A percentile compares a stretch with the other conserved stretches of the same genome.
Evolutionary conservation across 2,113 vertebrate genomes (phyloP).

Genomic region (Lamprotornis superbus): DNA sequence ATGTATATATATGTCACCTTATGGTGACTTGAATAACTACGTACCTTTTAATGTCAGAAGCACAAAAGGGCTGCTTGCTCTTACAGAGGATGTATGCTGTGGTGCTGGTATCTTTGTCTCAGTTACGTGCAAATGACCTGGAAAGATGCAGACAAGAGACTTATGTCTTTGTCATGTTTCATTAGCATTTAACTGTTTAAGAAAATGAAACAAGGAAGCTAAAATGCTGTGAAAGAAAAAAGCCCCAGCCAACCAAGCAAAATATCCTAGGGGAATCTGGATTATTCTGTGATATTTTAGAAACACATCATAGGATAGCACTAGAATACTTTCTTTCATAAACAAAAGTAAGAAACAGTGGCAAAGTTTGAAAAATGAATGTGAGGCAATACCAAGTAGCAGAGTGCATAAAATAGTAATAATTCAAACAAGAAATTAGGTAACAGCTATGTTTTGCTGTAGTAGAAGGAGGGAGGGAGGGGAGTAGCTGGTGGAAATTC

Average conservation of each 20-base stretch:
- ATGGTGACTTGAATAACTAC: background rate
- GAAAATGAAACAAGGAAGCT: background rate
- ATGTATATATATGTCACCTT: background rate
- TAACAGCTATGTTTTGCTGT: background rate
- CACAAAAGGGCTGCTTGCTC: background rate
- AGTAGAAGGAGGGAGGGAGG: background rate
- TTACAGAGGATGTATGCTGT: background rate
- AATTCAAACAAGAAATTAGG: background rate
- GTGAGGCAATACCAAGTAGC: background rate
- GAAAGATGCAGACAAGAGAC: background rate
- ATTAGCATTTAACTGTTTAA: background rate
- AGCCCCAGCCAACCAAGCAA: background rate
- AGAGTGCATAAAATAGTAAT: background rate
- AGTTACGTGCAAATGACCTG: background rate
- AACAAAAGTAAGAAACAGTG: background rate
- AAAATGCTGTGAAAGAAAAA: background rate
- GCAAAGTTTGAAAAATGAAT: background rate
- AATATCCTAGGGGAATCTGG: background rate
- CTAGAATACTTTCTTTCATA: background rate
- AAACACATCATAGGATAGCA: background rate
- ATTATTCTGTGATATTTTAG: background rate
- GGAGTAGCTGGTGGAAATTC: background rate
- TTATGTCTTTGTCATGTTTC: background rate
- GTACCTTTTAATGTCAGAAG: background rate
- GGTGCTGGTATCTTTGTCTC: background rate